These are phyloP conservation scores for Dorcus hopei DNA, from an alignment of 2,888 invertebrate species.

Conservation along the genomic window DNA sequence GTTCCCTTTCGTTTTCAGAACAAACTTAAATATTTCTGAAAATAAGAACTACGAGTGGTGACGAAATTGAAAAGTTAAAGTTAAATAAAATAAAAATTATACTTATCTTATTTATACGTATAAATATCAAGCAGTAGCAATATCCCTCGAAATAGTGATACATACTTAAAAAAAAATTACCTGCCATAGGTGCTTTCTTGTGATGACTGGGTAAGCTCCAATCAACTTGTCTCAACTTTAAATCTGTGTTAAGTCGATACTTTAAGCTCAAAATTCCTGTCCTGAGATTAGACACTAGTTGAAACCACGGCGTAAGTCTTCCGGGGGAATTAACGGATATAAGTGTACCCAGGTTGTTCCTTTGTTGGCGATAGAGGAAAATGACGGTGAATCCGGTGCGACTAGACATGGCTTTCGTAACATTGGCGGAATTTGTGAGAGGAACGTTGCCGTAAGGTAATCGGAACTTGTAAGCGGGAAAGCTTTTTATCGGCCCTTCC, in stretches of 20 bases:
- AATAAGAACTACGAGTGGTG: no score
- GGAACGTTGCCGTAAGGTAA: slow-evolving; percentile 48
- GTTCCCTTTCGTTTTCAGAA: no score
- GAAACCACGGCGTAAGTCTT: slow-evolving; percentile 49
- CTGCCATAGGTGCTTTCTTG: slow-evolving; percentile 46
- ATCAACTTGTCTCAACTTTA: slow-evolving; percentile 46
- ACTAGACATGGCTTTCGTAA: slow-evolving; percentile 42
- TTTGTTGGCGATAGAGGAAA: slow-evolving; percentile 48
- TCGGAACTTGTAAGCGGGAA: slow-evolving; percentile 50
- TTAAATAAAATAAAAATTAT: no score
- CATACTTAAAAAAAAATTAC: slow-evolving; percentile 30
- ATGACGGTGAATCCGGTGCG: slow-evolving; percentile 45
- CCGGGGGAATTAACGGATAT: slow-evolving; percentile 49
- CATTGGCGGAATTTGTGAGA: slow-evolving; percentile 42
- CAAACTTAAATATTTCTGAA: no score
- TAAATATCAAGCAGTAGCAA: no score
- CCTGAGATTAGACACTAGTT: slow-evolving; percentile 46
- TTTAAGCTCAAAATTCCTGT: slow-evolving; percentile 46
- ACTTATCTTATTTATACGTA: no score
- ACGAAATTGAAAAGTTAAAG: no score
- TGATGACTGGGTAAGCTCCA: slow-evolving; percentile 47
- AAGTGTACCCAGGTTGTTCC: slow-evolving; percentile 48
- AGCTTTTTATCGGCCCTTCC: slow-evolving; percentile 46
- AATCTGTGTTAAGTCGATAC: slow-evolving; percentile 40
- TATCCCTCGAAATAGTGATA: no score